A percentile compares a stretch with the other conserved stretches of the same genome.
Evolutionary conservation across 2,113 vertebrate genomes (phyloP).

Genomic region (Onychorhynchus coronatus): DNA sequence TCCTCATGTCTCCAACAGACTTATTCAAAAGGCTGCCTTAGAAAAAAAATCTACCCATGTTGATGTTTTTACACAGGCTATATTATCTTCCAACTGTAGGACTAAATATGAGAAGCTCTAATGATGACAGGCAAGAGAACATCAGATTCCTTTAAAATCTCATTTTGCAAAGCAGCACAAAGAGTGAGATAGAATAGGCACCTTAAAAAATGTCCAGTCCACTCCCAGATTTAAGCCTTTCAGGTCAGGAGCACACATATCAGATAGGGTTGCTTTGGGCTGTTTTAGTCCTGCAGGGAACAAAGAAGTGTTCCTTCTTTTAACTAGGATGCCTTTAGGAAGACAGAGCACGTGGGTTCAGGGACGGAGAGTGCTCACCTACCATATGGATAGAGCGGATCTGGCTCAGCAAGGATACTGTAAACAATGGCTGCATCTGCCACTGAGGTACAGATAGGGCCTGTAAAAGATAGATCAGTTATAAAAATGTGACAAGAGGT

Average conservation of each 20-base stretch:
- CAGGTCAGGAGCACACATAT: slow-evolving; percentile 51
- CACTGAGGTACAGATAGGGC: slow-evolving; percentile 67
- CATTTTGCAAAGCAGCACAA: not conserved
- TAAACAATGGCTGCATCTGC: slow-evolving; percentile 66
- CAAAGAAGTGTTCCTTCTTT: not conserved
- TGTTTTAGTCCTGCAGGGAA: slow-evolving; percentile 60
- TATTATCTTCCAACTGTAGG: not conserved
- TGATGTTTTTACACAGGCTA: not conserved
- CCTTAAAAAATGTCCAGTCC: slow-evolving; percentile 70
- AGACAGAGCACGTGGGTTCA: not conserved
- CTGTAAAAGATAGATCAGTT: not conserved
- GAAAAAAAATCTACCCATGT: not conserved
- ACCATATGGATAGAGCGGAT: slow-evolving; percentile 54
- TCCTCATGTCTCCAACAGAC: not conserved
- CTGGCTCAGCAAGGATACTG: slow-evolving; percentile 58
- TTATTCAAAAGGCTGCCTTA: not conserved
- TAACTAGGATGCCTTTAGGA: not conserved
- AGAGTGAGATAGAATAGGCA: not conserved
- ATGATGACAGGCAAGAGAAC: not conserved
- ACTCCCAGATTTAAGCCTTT: slow-evolving; percentile 66
- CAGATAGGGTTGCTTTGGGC: slow-evolving; percentile 38
- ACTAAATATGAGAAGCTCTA: not conserved
- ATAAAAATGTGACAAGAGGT: not conserved
- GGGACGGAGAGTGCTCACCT: not conserved
- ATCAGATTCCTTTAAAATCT: not conserved